These are phyloP conservation scores for Leptocoma aspasia DNA, from an alignment of 2,113 vertebrate species.

Conservation along the genomic window DNA sequence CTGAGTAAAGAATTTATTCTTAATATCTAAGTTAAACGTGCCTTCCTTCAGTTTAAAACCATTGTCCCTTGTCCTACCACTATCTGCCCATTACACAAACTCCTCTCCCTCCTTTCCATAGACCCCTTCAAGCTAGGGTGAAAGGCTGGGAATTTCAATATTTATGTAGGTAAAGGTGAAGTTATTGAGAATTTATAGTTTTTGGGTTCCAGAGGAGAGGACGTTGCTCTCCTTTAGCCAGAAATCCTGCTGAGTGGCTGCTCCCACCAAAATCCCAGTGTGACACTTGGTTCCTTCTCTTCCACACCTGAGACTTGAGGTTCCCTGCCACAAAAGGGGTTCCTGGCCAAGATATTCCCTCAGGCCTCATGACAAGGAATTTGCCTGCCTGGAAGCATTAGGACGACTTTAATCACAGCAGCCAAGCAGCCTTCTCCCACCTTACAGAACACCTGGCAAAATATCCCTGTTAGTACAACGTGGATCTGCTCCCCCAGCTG, in stretches of 20 bases:
- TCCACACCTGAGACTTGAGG: rapidly evolving
- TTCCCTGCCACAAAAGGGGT: rapidly evolving
- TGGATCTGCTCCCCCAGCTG: neutral
- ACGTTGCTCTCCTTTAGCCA: neutral
- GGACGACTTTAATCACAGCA: neutral
- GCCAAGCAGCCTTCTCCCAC: neutral
- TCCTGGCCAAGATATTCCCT: neutral
- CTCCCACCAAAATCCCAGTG: neutral
- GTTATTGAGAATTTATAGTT: neutral
- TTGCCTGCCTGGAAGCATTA: neutral
- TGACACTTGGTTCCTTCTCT: neutral
- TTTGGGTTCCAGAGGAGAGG: neutral
- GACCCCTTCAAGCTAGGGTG: too few species aligned
- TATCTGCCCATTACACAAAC: neutral
- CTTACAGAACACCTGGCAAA: neutral
- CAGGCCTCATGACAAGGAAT: neutral
- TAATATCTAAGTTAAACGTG: neutral
- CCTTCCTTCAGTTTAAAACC: neutral
- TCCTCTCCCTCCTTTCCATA: neutral
- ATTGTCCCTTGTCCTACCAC: neutral
- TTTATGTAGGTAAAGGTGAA: neutral
- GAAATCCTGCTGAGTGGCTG: neutral
- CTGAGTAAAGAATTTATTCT: neutral
- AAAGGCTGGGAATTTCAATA: neutral
- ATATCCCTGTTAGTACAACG: neutral